A percentile compares a stretch with the other conserved stretches of the same genome.
Evolutionary conservation across 2,888 invertebrate species (phyloP).

Genomic region (Meteorus colon): DNA sequence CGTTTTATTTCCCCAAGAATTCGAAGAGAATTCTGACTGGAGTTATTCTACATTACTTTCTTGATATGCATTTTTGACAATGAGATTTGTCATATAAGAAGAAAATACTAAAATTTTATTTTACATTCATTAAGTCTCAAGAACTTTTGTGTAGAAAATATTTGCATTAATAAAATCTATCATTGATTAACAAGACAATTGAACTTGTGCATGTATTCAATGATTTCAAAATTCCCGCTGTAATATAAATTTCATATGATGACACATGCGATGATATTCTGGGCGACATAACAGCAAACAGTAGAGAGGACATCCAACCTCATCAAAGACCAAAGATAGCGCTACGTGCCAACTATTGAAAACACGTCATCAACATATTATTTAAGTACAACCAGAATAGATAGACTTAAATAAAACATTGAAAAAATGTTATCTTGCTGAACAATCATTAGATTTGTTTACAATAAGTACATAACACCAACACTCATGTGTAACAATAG

Average conservation of each 20-base stretch:
- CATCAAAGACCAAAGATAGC: slow-evolving; percentile 49
- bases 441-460: not conserved
- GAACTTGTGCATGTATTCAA: too few relatives aligned
- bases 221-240: not conserved
- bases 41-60: too few relatives aligned
- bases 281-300: not conserved
- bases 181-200: too few relatives aligned
- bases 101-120: too few relatives aligned
- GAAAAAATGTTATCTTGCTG: slow-evolving; percentile 8
- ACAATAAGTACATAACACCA: slow-evolving; percentile 6
- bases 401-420: slow-evolving; percentile 27
- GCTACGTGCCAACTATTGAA: slow-evolving; percentile 57
- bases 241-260: not conserved
- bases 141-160: too few relatives aligned
- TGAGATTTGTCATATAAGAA: too few relatives aligned
- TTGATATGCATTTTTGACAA: too few relatives aligned
- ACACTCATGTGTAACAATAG: slow-evolving; percentile 18
- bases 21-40: too few relatives aligned
- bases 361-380: slow-evolving; percentile 62
- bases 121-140: too few relatives aligned
- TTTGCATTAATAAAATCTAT: too few relatives aligned
- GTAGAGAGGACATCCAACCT: slow-evolving; percentile 14
- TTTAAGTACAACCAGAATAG: slow-evolving; percentile 32
- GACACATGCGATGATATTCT: not conserved
- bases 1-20: too few relatives aligned